Conservation (phyloP, 2,113 vertebrate species). For the Peromyscus leucopus region DNA sequence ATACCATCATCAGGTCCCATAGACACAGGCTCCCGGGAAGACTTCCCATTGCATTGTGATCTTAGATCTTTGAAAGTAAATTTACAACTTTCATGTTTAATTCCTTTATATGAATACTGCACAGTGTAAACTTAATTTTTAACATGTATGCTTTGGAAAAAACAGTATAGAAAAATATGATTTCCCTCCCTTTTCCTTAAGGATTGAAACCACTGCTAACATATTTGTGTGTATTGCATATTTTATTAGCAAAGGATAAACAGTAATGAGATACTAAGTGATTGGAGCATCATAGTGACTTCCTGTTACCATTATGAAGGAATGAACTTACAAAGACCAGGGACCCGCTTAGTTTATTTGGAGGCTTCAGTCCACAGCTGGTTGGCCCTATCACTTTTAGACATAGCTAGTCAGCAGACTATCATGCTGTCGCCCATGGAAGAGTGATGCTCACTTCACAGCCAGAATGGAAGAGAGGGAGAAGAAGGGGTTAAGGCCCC, state of each 20-base stretch:
- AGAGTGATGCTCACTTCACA: neutral
- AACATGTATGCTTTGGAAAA: neutral
- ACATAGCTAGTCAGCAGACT: neutral
- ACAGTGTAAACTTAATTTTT: neutral
- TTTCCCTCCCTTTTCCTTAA: neutral
- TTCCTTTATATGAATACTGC: neutral
- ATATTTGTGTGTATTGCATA: neutral
- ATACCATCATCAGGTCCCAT: neutral
- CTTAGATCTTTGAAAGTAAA: neutral
- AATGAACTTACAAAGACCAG: neutral
- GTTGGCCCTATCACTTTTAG: neutral
- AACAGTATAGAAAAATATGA: neutral
- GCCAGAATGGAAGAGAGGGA: neutral
- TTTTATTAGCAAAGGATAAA: constrained; percentile 33
- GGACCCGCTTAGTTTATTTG: neutral
- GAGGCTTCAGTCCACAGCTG: neutral
- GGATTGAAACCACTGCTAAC: neutral
- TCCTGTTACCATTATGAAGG: neutral
- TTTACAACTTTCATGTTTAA: neutral
- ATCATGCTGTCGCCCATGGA: neutral
- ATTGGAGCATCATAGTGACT: neutral
- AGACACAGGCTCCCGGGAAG: neutral
- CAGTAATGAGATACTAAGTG: neutral
- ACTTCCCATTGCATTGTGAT: accelerated
- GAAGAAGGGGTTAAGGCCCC: neutral